phyloP scores from a whole-genome alignment of 2,888 invertebrate species.

The Leucozona laternaria region DNA sequence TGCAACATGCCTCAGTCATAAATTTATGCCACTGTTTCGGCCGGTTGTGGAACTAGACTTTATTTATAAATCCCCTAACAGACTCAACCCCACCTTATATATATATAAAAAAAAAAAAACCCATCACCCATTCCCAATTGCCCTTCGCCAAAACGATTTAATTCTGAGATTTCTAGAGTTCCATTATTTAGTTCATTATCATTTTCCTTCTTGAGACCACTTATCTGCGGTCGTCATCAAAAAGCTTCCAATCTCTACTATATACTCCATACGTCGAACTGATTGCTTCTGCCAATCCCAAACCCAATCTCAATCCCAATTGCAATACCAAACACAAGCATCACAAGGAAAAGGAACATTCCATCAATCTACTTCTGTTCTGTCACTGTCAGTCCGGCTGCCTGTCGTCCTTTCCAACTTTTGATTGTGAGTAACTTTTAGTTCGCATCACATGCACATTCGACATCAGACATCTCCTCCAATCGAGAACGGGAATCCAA shows the following conservation, averaged over 20 bases:
- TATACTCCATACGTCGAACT: constrained; percentile 23
- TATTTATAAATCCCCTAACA: not conserved
- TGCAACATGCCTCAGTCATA: no score
- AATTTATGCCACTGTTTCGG: no score
- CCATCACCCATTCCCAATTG: not conserved
- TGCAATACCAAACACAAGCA: not conserved
- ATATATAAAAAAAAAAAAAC: no score
- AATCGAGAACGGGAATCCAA: not conserved
- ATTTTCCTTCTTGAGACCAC: constrained; percentile 29
- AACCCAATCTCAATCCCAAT: not conserved
- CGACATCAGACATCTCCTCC: not conserved
- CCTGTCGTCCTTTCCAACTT: constrained; percentile 39
- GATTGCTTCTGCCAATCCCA: constrained; percentile 61
- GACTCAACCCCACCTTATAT: not conserved
- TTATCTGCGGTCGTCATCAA: constrained; percentile 45
- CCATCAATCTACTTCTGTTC: constrained; percentile 57
- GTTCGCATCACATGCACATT: constrained; percentile 16
- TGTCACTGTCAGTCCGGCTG: constrained; percentile 55
- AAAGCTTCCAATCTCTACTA: constrained; percentile 18
- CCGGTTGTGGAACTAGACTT: no score
- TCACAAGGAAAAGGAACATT: constrained; percentile 33
- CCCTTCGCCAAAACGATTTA: not conserved
- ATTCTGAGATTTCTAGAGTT: not conserved
- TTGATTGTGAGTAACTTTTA: constrained; percentile 48
- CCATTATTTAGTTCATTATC: constrained; percentile 36